Evolutionary conservation across 2,113 vertebrate species (phyloP).

Genomic region (Hoplias malabaricus): DNA sequence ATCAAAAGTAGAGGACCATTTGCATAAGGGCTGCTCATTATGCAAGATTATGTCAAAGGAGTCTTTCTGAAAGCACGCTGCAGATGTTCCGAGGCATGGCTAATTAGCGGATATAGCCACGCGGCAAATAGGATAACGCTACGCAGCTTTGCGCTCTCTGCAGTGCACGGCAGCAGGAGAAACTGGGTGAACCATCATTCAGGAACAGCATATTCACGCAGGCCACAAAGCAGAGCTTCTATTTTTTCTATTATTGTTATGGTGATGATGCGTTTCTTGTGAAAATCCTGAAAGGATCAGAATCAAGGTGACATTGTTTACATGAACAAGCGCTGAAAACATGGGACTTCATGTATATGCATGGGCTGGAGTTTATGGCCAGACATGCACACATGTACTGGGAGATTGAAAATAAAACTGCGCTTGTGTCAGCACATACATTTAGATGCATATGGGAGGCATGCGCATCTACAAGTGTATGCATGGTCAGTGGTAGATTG

Average conservation of each 20-base stretch:
- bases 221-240: background rate
- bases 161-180: background rate
- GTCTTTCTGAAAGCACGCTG: conserved; percentile 42
- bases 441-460: background rate
- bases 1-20: conserved; percentile 48
- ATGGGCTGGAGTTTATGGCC: background rate
- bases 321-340: background rate
- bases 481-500: background rate
- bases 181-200: background rate
- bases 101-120: conserved; percentile 46
- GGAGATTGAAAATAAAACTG: background rate
- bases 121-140: conserved; percentile 9
- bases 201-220: background rate
- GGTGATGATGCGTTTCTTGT: background rate
- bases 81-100: conserved; percentile 51
- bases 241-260: background rate
- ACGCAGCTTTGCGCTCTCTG: conserved; percentile 1
- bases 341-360: background rate
- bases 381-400: background rate
- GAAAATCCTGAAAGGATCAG: background rate
- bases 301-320: background rate
- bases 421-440: background rate
- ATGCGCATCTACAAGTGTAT: background rate
- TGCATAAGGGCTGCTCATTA: conserved; percentile 62
- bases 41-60: conserved; percentile 45